Base-by-base conservation (phyloP, 1,140 invertebrate genomes). In the Alviniconcha marisindica region DNA sequence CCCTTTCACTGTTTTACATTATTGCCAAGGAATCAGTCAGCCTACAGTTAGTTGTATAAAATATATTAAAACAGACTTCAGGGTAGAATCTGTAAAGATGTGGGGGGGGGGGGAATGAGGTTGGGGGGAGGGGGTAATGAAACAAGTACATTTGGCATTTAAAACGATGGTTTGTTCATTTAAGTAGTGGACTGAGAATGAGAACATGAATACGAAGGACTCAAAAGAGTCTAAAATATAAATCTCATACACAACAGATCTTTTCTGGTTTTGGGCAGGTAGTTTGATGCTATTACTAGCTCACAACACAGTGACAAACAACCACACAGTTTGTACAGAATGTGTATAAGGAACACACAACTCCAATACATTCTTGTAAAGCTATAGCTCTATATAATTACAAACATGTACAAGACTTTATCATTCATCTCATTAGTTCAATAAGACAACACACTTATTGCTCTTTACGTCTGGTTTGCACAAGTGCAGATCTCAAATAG, bases 401-500 rank as follows among this genome's bases (percentile, higher is more conserved):
- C 24, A 66, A 66, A 21, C 36, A 71, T 71, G 69, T 71, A 71
- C 69, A 71, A 71, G 38, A 71, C 33, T 18, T 38, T 33, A 71
- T 71, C 24, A 40, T 71, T 71, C n/a, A 14, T 14, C 36, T 36
- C 36, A 40, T 71, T 21, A 21, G 36, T 48, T 48, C 7, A 48
- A 48, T 48, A 48, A 48, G 69, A 24, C 36, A 71, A 71, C 24
- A 71, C 40, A 42, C 15, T 71, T 71, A 71, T 71, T 71, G 69
- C 69, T 71, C 15, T 31, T 71, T 33, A 71, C 69, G 69, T 71
- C 69, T 71, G 69, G 69, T 71, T 71, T 71, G 69, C 69, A 60
- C 38, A 18, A 71, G 69, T 71, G 33, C 69, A 71, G 36, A 71
- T 71, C 69, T 71, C 69, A 71, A 71, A 21, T 40, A 24, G 31